Percentiles rank a stretch among this genome's conserved stretches.
Conservation (phyloP, 2,888 invertebrate species). For the Lasioglossum marginatum region DNA sequence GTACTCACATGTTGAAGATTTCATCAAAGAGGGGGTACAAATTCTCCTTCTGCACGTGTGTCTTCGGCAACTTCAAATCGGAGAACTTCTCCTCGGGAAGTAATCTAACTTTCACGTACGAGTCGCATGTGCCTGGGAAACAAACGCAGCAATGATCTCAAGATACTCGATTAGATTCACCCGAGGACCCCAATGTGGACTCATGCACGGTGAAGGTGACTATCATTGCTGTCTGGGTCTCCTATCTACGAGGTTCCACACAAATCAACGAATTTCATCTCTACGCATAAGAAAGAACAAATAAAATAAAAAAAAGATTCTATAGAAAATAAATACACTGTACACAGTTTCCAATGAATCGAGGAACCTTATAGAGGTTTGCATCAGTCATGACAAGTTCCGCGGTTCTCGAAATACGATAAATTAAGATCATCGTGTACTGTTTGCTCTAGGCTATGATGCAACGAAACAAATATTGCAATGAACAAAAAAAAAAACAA, state of each 20-base stretch:
- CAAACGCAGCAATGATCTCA: background rate
- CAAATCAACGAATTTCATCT: background rate
- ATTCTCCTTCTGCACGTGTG: constrained; percentile 96
- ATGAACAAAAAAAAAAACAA: background rate
- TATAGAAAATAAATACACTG: background rate
- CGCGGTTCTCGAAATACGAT: constrained; percentile 28
- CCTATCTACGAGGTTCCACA: constrained; percentile 51
- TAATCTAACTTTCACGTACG: constrained; percentile 95
- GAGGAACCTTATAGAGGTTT: constrained; percentile 58
- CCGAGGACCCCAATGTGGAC: constrained; percentile 65
- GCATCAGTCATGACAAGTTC: constrained; percentile 33
- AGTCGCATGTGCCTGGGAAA: constrained; percentile 92
- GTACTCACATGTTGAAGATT: constrained; percentile 95
- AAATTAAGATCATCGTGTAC: constrained; percentile 18
- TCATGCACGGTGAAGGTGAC: constrained; percentile 73
- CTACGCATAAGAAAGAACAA: background rate
- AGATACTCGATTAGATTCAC: background rate
- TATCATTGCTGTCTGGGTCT: constrained; percentile 31
- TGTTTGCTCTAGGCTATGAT: constrained; percentile 26
- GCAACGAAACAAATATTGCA: constrained; percentile 23
- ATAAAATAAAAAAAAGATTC: background rate
- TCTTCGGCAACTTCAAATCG: constrained; percentile 91
- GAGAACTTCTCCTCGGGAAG: constrained; percentile 94
- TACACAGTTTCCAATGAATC: background rate
- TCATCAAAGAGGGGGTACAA: constrained; percentile 98